phyloP scores from a whole-genome alignment of 2,113 vertebrate species.

The Theristicus caerulescens region DNA sequence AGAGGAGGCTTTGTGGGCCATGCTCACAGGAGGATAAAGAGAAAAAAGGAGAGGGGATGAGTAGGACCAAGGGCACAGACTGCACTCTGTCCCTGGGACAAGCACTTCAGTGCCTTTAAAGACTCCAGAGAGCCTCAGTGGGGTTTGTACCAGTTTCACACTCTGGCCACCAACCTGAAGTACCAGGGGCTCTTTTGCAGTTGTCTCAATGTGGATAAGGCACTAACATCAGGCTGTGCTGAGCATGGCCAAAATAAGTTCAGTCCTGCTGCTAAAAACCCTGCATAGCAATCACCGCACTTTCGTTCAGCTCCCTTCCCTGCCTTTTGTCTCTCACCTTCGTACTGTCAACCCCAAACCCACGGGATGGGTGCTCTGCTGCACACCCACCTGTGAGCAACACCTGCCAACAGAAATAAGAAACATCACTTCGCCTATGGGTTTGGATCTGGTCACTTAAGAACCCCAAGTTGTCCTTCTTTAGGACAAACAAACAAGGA shows the following conservation, averaged over 20 bases:
- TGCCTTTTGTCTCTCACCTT: neutral
- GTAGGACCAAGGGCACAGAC: neutral
- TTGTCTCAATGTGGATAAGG: neutral
- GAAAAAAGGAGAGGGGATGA: neutral
- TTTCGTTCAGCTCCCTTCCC: neutral
- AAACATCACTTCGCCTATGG: neutral
- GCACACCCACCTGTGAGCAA: neutral
- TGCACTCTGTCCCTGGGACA: neutral
- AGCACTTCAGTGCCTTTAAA: neutral
- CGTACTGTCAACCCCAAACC: neutral
- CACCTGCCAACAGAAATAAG: neutral
- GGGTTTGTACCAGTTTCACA: neutral
- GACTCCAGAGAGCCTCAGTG: neutral
- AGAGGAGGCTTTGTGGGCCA: neutral
- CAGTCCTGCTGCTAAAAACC: neutral
- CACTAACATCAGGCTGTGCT: neutral
- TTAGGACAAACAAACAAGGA: neutral
- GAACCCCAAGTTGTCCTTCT: neutral
- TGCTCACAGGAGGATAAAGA: neutral
- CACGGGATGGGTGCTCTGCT: neutral
- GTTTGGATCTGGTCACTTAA: neutral
- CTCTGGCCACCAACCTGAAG: neutral
- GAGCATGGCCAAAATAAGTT: neutral
- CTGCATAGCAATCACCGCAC: fast-evolving
- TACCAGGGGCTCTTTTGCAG: neutral